Percentiles rank a stretch among this genome's conserved stretches.
phyloP scores from a whole-genome alignment of 35 echinoderm and acorn worm genomes.

The Ophioderma brevispina region DNA sequence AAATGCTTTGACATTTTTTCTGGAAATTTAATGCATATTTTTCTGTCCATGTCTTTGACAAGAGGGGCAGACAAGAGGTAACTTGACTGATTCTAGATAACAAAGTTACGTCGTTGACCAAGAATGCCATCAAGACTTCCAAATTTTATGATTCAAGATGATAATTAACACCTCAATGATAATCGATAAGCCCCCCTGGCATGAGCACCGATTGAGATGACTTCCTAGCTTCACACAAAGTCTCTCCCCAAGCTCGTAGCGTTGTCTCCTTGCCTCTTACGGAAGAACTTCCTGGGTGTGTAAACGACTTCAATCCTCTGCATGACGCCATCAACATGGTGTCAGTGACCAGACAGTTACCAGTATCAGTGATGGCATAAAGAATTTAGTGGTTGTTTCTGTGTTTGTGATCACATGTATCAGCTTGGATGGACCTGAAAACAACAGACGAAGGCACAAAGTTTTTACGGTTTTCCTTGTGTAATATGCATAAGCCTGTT shows the following conservation, averaged over 20 bases:
- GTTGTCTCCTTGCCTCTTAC: constrained; percentile 90
- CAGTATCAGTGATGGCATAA: constrained; percentile 83
- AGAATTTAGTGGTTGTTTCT: constrained; percentile 69
- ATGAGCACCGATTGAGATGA: constrained; percentile 85
- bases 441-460: neutral
- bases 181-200: constrained; percentile 92
- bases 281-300: constrained; percentile 74
- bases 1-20: too few species aligned
- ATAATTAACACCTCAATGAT: constrained; percentile 96
- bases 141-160: too few species aligned
- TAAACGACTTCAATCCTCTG: constrained; percentile 87
- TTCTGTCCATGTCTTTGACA: too few species aligned
- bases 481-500: too few species aligned
- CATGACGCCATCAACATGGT: constrained; percentile 83
- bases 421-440: constrained; percentile 62
- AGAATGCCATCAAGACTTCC: too few species aligned
- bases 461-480: neutral
- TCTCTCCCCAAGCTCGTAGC: constrained; percentile 89
- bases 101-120: too few species aligned
- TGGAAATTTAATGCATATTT: too few species aligned
- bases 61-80: too few species aligned
- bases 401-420: constrained; percentile 94
- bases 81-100: too few species aligned
- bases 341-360: constrained; percentile 69
- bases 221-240: constrained; percentile 87